Evolutionary conservation across 2,797 vertebrate species (phyloP), one percentile per base, ranked within the genome.

Genomic region (Sparus aurata): DNA sequence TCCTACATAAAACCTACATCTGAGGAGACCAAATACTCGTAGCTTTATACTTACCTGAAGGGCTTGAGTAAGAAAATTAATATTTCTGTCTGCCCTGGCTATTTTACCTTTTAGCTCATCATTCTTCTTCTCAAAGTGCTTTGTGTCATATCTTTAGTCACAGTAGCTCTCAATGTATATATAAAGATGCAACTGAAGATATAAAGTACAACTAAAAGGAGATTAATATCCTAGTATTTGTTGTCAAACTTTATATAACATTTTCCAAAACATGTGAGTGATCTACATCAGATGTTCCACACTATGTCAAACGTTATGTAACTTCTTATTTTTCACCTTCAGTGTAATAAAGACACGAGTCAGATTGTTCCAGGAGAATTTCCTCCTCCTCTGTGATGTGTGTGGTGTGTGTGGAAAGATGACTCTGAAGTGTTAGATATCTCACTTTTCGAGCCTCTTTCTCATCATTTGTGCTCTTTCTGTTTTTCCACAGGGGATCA

Each of bases 401-500:
- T 47, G 20, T 30, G 10, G 0, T 41, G 11, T 6, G 1, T 38
- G 34, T 15, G 25, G 20, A 53, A 12, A 23, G 12, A 16, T 10
- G 12, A 61, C n/a, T 49, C 30, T 27, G 55, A 38, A 4, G 55
- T 54, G 25, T 57, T 22, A 0, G 17, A 41, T 38, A 7, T 70
- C 38, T 67, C 49, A 34, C 54, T 43, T 0, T 45, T 12, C 1
- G 4, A 57, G 34, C 45, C 61, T 50, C 41, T 65, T 58, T 73
- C 53, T 18, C 27, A 63, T 65, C 9, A 55, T 60, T 13, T 63
- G 4, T 47, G 0, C 49, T 71, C 15, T 76, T 65, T 72, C 46
- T 73, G 67, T 72, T 52, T 70, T 85, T 73, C 53, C 47, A 46
- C 91, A 99, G 98, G 98, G 98, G 0, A 94, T 99, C 77, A 99